Evolutionary conservation across 1,140 invertebrate genomes (phyloP), one percentile per base, ranked within the genome.

Genomic region (Trichonephila inaurata): DNA sequence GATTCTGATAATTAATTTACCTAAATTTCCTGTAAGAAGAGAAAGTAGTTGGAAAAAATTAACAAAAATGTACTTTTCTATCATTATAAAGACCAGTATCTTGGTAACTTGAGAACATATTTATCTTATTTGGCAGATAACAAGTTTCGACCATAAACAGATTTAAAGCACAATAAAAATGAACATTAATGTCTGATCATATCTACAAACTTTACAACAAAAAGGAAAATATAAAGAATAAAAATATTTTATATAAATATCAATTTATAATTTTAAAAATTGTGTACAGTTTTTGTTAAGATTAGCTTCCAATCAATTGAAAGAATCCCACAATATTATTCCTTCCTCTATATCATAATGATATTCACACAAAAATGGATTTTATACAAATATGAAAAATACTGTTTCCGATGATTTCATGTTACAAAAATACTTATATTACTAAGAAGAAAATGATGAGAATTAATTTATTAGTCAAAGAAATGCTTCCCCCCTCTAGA

Each of bases 351-450:
- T 72, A 72, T 33, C 28, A 24, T 18, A 24, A 83, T 58, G 21
- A 12, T 12, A 58, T 60, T 87, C 51, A 87, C 85, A 87, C 58
- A 19, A 64, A 87, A 62, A 87, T 61, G 28, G 60, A 21, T 89
- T 51, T 72, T 51, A 72, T 72, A 89, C 33, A 90, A 61, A 81
- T 90, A 90, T 90, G 89, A 90, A 90, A 90, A 90, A 90, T 90
- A 81, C 89, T 60, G 69, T 90, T 77, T 90, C 66, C 61, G 5
- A 14, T 81, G 89, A 90, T 61, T 77, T 77, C 72, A 66, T 85
- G 16, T 40, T 92, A 92, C 60, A 92, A 92, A 92, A 92, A 92
- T 92, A 92, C 81, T 28, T 85, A 85, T 85, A n/a, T 51, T 40
- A 85, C 28, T 82, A 28, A 88, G 40, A 64, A 62, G 58, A n/a